These are phyloP conservation scores for Eulithis prunata DNA, from an alignment of 2,888 invertebrate species.

Conservation along the genomic window DNA sequence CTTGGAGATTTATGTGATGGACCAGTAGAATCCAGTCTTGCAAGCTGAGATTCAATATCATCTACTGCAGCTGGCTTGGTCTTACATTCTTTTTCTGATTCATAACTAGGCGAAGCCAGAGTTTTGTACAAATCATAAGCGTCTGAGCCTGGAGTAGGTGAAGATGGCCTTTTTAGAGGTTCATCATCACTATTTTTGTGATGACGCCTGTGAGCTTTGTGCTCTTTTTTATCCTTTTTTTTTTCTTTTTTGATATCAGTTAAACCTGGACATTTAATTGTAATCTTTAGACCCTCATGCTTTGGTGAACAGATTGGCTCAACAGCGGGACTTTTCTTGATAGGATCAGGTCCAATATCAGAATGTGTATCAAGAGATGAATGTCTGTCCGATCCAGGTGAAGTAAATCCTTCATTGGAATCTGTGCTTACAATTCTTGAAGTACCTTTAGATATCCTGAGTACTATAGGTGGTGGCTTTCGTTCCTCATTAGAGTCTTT, in stretches of 20 bases:
- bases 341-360: constrained; percentile 70
- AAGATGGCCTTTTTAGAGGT: constrained; percentile 67
- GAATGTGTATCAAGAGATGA: constrained; percentile 78
- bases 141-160: constrained; percentile 81
- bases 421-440: constrained; percentile 87
- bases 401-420: constrained; percentile 85
- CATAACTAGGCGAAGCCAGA: constrained; percentile 76
- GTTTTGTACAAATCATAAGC: constrained; percentile 81
- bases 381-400: constrained; percentile 81
- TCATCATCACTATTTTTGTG: constrained; percentile 75
- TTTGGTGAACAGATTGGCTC: constrained; percentile 79
- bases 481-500: constrained; percentile 77
- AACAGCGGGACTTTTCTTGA: constrained; percentile 71
- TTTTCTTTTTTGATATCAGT: constrained; percentile 74
- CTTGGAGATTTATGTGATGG: constrained; percentile 60
- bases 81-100: constrained; percentile 58
- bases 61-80: constrained; percentile 56
- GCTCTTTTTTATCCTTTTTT: constrained; percentile 82
- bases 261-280: constrained; percentile 76
- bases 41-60: constrained; percentile 71
- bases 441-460: constrained; percentile 93
- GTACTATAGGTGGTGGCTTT: constrained; percentile 92
- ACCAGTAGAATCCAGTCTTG: constrained; percentile 65
- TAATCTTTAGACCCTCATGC: constrained; percentile 81
- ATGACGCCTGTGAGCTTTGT: constrained; percentile 79